These are phyloP conservation scores for Eupeodes corollae DNA, from an alignment of 1,140 invertebrate species.

Conservation along the genomic window DNA sequence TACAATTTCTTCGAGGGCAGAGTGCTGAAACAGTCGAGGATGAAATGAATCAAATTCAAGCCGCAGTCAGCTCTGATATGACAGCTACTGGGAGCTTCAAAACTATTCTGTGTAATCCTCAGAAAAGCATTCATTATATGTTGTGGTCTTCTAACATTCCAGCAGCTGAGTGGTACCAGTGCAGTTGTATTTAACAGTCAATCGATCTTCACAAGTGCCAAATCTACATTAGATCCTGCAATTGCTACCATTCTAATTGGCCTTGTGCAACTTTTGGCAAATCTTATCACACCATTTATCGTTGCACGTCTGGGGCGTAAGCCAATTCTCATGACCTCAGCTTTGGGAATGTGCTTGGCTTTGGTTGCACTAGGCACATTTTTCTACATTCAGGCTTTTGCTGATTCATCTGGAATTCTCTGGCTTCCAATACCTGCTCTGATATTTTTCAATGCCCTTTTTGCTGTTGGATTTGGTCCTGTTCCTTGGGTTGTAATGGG, in stretches of 20 bases:
- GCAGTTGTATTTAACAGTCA: slow-evolving; percentile 45
- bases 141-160: slow-evolving; percentile 46
- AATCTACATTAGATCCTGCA: slow-evolving; percentile 39
- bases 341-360: slow-evolving; percentile 46
- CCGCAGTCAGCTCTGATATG: too few species aligned
- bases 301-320: slow-evolving; percentile 53
- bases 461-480: too few species aligned
- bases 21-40: too few species aligned
- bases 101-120: slow-evolving; percentile 35
- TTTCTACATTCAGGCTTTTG: slow-evolving; percentile 36
- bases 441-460: too few species aligned
- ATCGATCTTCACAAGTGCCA: too few species aligned
- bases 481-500: too few species aligned
- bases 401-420: too few species aligned
- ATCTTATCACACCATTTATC: slow-evolving; percentile 46
- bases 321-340: slow-evolving; percentile 51
- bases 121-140: slow-evolving; percentile 39
- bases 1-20: too few species aligned
- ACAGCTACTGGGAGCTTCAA: too few species aligned
- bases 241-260: slow-evolving; percentile 57
- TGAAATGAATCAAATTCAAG: too few species aligned
- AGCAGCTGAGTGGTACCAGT: slow-evolving; percentile 57
- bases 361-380: slow-evolving; percentile 48
- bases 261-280: slow-evolving; percentile 56
- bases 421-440: too few species aligned